Conservation (phyloP, 2,113 vertebrate species). For the Silurus asotus region DNA sequence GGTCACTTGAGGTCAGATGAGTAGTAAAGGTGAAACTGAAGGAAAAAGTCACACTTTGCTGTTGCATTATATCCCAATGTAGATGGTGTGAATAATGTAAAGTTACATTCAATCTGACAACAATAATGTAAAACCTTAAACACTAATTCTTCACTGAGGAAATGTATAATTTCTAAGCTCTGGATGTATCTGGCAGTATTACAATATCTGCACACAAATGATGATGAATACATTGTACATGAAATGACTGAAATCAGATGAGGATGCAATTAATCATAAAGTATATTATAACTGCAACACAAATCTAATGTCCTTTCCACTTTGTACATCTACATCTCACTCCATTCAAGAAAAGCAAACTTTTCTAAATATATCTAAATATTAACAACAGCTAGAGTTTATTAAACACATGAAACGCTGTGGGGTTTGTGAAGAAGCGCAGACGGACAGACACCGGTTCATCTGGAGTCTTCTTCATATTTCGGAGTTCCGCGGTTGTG, state of each 20-base stretch:
- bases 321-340: not conserved
- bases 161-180: too few species aligned
- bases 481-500: not conserved
- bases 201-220: not conserved
- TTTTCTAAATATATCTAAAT: too few species aligned
- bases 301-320: not conserved
- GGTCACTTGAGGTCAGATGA: conserved; percentile 57
- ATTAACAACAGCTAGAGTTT: too few species aligned
- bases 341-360: not conserved
- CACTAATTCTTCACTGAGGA: not conserved
- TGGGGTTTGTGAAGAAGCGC: too few species aligned
- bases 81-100: not conserved
- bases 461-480: not conserved
- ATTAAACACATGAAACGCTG: too few species aligned
- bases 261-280: not conserved
- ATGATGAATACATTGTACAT: not conserved
- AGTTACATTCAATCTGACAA: not conserved
- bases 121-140: not conserved
- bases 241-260: not conserved
- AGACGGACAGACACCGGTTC: too few species aligned
- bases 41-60: not conserved
- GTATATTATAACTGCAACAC: too few species aligned
- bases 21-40: conserved; percentile 25
- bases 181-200: not conserved
- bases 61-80: conserved; percentile 25